Evolutionary conservation across 2,113 vertebrate species (phyloP).

Genomic region (Thinocorus orbignyianus): DNA sequence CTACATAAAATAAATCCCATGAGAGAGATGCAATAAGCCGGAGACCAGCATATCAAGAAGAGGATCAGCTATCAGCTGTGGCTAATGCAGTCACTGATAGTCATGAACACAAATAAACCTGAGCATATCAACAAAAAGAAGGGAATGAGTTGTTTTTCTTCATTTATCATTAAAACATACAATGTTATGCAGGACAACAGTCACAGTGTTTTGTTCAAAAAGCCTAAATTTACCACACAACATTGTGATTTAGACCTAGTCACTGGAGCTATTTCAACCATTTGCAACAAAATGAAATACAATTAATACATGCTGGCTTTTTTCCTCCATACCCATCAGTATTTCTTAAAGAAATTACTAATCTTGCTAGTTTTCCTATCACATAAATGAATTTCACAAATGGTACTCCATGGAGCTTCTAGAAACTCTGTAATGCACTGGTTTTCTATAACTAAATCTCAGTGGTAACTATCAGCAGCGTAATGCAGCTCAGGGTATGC

Average conservation of each 20-base stretch:
- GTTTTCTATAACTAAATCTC: neutral
- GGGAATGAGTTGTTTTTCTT: neutral
- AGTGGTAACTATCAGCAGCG: neutral
- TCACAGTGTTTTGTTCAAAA: neutral
- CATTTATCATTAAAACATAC: neutral
- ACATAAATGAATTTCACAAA: neutral
- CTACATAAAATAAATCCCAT: neutral
- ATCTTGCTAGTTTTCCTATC: neutral
- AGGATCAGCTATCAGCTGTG: neutral
- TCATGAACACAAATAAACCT: neutral
- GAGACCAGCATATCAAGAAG: neutral
- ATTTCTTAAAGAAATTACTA: neutral
- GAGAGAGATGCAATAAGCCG: neutral
- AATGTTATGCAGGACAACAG: neutral
- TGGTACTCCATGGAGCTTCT: neutral
- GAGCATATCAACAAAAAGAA: neutral
- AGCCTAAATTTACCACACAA: neutral
- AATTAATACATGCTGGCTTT: neutral
- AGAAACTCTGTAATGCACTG: neutral
- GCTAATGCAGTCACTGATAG: neutral
- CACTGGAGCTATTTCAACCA: neutral
- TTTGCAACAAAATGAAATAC: neutral
- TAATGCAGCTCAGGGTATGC: neutral
- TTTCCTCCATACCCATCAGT: neutral
- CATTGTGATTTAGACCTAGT: neutral